Evolutionary conservation across 2,797 vertebrate species (phyloP), one percentile per base, ranked within the genome.

Genomic region (Stomatorhinus walkeri): DNA sequence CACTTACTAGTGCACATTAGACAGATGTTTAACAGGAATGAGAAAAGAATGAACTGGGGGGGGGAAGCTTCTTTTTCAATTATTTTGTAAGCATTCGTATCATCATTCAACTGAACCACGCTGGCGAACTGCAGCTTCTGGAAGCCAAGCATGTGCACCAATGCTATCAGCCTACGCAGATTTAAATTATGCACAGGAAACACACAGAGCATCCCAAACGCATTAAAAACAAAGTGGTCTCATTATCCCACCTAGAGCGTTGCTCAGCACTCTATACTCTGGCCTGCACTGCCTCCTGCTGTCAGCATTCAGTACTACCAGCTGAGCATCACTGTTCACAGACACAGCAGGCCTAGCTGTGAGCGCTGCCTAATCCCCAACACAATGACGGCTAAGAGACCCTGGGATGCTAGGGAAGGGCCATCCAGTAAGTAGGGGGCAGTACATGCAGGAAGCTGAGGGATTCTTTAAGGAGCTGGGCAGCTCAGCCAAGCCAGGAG

Each of bases 211-310:
- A 36, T 32, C 68, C 68, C 68, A 36, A 72, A 72, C 14, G 12
- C 68, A 40, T 36, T 19, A 72, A 36, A 72, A 72, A 36, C 14
- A 0, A 7, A 12, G 1, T 28, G 0, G 24, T 36, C 64, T 32
- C 64, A 36, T 72, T 72, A 72, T 40, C 28, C 68, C 68, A 72
- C 68, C 68, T 72, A 19, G 1, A 32, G 32, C 14, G 1, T 6
- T 56, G 51, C 24, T 32, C 24, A 16, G 49, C 5, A 46, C 49
- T 52, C 2, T 14, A 46, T 40, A 14, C 83, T 32, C 48, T 88
- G 88, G n/a, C n/a, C n/a, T 46, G 56, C 76, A 24, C 40, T 64
- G 88, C 88, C 88, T 83, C 79, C 88, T 85, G 79, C 79, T 88
- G 88, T 32, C 56, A 14, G 54, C 54, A 64, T 10, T 22, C 24